phyloP scores from a whole-genome alignment of 2,888 invertebrate genomes.

The Sthenelais limicola region DNA sequence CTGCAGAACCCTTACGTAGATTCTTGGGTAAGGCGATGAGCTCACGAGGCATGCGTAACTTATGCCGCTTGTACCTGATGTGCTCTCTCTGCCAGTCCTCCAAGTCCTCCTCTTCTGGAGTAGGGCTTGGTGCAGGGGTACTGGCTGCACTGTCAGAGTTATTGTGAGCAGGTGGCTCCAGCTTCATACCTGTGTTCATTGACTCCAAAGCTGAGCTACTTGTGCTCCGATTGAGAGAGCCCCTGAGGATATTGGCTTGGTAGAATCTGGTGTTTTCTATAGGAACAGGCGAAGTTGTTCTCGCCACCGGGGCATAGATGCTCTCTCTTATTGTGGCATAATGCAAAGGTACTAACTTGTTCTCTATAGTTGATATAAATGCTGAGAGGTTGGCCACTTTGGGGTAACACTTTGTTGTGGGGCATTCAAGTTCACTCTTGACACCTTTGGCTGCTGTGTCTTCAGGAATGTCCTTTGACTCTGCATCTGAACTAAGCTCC shows the following conservation, averaged over 20 bases:
- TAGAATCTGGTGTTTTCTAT: constrained; percentile 28
- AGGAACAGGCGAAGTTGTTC: constrained; percentile 4
- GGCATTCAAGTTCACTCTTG: no score
- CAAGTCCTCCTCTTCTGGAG: neutral
- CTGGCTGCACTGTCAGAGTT: neutral
- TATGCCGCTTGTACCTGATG: neutral
- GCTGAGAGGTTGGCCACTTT: constrained; percentile 20
- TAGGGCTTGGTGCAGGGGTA: neutral
- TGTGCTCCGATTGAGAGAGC: constrained; percentile 12
- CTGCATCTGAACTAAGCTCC: no score
- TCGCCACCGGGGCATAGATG: neutral
- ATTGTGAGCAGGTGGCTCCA: neutral
- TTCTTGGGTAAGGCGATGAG: neutral
- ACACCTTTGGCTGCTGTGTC: no score
- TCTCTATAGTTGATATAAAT: constrained; percentile 28
- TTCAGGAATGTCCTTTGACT: no score
- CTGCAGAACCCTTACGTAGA: neutral
- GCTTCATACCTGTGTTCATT: neutral
- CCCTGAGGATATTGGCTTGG: constrained; percentile 3
- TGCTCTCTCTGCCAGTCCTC: constrained; percentile 26
- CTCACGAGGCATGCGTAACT: neutral
- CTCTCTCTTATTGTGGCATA: neutral
- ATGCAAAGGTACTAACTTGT: constrained; percentile 1
- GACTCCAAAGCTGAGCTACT: constrained; percentile 12
- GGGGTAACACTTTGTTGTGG: constrained; percentile 28